A percentile compares a stretch with the other conserved stretches of the same genome.
These are phyloP conservation scores for Chydorus sphaericus DNA, from an alignment of 2,888 invertebrate genomes.

Conservation along the genomic window DNA sequence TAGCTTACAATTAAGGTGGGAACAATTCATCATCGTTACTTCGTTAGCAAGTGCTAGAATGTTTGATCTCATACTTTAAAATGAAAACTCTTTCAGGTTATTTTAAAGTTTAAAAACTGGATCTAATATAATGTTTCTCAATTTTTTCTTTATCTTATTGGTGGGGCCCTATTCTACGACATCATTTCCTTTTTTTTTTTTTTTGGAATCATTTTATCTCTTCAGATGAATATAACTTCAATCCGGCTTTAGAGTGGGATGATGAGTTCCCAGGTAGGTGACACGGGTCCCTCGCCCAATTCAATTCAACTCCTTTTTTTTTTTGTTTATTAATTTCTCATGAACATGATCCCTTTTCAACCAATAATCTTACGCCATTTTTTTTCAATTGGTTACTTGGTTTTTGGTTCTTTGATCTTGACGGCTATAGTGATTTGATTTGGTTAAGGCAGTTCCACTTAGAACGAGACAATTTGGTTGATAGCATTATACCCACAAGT, in stretches of 20 bases:
- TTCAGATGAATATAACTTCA: constrained; percentile 95
- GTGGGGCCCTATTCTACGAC: constrained; percentile 10
- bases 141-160: neutral
- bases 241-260: constrained; percentile 99
- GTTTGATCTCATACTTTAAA: too few species aligned
- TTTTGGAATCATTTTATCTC: constrained; percentile 33
- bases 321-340: neutral
- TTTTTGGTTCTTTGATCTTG: constrained; percentile 4
- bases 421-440: too few species aligned
- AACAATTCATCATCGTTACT: constrained; percentile 1
- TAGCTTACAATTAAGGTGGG: neutral
- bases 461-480: too few species aligned
- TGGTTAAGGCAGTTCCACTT: too few species aligned
- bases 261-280: constrained; percentile 99
- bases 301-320: constrained; percentile 2
- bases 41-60: too few species aligned
- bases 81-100: too few species aligned
- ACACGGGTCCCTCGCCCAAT: constrained; percentile 10
- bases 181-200: constrained; percentile 15
- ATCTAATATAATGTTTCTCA: constrained; percentile 1
- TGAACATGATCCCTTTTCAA: constrained; percentile 1
- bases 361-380: neutral
- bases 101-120: neutral
- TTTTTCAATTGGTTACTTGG: neutral
- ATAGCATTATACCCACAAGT: too few species aligned